Base-by-base conservation (phyloP, 2,113 vertebrate genomes). In the Upupa epops region DNA sequence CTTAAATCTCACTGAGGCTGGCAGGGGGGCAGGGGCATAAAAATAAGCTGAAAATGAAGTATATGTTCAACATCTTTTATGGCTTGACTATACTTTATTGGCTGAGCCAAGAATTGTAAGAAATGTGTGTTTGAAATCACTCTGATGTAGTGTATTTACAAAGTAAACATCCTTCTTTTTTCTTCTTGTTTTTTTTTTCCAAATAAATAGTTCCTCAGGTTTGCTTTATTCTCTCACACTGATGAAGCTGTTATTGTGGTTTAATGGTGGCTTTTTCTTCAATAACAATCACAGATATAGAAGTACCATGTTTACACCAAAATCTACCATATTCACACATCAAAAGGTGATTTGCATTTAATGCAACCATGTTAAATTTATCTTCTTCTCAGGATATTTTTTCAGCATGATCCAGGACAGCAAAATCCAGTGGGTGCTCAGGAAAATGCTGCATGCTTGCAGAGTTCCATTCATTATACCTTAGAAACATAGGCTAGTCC, bases 1-100 rank as follows among this genome's bases (percentile, higher is more conserved):
- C 24, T 59, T 87, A 82, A 79, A 73, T 90, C 51, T 68, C 66
- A 52, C 40, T 66, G 37, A 84, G 52, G 48, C 29, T 15, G 24
- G n/a, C n/a, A n/a, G n/a, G n/a, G n/a, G n/a, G n/a, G 18, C 18
- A 25, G 17, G 25, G 51, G 25, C 54, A 51, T 72, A 73, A 89
- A 84, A 65, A 79, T n/a, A 85, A 85, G 13, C n/a, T 94, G 71
- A 82, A 96, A 91, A 89, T 34, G 48, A 85, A 55, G 58, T 61
- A 3, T 79, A 31, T 56, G 12, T 77, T 90, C 69, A 74, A 32
- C 29, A 66, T 73, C 42, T 54, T 82, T 40, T 69, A 58, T 76
- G 48, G 32, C 20, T 17, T 75, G 24, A 28, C 34, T 83, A 2
- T n/a, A 14, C 61, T 56, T 17, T 91, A 0, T 45, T 77, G 15